A percentile compares a stretch with the other conserved stretches of the same genome.
These are phyloP conservation scores for Microctonus aethiopoides DNA, from an alignment of 2,888 invertebrate genomes.

Conservation along the genomic window DNA sequence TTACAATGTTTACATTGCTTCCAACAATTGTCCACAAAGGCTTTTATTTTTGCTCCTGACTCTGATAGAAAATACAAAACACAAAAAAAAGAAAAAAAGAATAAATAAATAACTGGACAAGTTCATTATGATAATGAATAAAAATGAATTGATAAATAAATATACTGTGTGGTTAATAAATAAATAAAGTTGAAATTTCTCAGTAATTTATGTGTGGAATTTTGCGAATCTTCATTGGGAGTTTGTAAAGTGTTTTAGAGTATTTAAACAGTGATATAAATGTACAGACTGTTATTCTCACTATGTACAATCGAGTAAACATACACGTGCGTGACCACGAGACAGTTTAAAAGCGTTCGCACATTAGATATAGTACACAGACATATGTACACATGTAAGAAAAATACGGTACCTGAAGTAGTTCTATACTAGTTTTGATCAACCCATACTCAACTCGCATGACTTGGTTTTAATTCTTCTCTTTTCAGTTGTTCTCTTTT, in stretches of 20 bases:
- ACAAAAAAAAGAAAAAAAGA: no score
- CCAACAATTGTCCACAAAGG: no score
- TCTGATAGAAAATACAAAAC: no score
- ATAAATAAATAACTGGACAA: no score
- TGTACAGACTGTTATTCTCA: background rate
- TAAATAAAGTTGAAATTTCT: background rate
- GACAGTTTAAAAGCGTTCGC: slow-evolving; percentile 22
- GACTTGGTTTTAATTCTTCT: slow-evolving; percentile 10
- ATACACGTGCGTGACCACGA: slow-evolving; percentile 18
- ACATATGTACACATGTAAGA: background rate
- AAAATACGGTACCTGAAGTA: slow-evolving; percentile 34
- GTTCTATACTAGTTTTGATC: slow-evolving; percentile 25
- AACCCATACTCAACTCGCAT: slow-evolving; percentile 27
- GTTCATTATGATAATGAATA: background rate
- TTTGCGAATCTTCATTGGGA: background rate
- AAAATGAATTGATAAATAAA: background rate
- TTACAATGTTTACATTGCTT: no score
- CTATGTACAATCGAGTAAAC: background rate
- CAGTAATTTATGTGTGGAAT: slow-evolving; percentile 28
- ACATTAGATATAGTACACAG: slow-evolving; percentile 5
- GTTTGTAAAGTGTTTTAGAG: background rate
- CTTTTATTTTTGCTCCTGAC: no score
- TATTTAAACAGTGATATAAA: background rate
- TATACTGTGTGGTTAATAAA: no score
- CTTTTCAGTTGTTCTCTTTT: background rate